Evolutionary conservation across 2,888 invertebrate species (phyloP), one percentile per base, ranked within the genome.

Genomic region (Geophilus truncorum): DNA sequence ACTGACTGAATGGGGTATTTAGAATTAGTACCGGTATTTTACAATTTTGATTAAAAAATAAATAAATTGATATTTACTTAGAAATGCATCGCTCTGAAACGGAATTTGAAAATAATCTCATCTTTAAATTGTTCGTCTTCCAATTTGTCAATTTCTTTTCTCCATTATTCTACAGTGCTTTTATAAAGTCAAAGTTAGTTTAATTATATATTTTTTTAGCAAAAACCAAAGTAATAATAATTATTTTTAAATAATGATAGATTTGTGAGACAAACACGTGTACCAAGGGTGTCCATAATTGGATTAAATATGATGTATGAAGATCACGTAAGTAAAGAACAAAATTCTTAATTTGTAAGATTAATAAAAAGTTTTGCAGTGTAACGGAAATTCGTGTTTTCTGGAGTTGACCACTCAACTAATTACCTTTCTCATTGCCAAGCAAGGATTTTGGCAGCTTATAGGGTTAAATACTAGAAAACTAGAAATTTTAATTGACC

Each of bases 1-100:
- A n/a, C 15, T 77, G 18, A 77, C 77, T 23, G 77, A 77, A 0
- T 77, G 77, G 77, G 77, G 77, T 77, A 77, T 21, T 2, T 77
- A n/a, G 25, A 51, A 18, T 51, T 5, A n/a, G n/a, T n/a, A n/a
- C n/a, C n/a, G n/a, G n/a, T n/a, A n/a, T n/a, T n/a, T n/a, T n/a
- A n/a, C n/a, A n/a, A n/a, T n/a, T n/a, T n/a, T n/a, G n/a, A n/a
- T n/a, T n/a, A n/a, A n/a, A n/a, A n/a, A n/a, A n/a, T n/a, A n/a
- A n/a, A n/a, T n/a, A n/a, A n/a, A n/a, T n/a, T n/a, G n/a, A n/a
- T n/a, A n/a, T 51, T 51, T 21, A 18, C 15, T 23, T 34, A 77
- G 77, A 77, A 32, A 77, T 77, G 77, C 77, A 77, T 77, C 32
- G 77, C 1, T 34, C 77, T 30, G 77, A 77, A 77, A 77, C 32